Base-by-base conservation (phyloP, 2,113 vertebrate genomes). In the Prolemur simus region DNA sequence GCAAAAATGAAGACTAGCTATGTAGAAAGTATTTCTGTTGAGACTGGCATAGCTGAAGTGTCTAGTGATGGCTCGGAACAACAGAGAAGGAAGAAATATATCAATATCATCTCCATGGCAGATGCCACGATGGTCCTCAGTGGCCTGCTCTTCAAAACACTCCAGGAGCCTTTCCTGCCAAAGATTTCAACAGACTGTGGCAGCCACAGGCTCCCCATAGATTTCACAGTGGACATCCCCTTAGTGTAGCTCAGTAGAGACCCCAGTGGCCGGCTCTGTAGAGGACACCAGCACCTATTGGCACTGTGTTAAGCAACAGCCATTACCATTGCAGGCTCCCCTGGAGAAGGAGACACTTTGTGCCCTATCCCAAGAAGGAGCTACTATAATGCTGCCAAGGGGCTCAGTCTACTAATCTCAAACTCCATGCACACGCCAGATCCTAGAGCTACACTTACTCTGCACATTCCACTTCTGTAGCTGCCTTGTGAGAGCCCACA, bases 271-370 rank as follows among this genome's bases (percentile, higher is more conserved):
- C 20, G 10, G 2, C 27, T n/a, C 6, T 52, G 10, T 1, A 27
- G 52, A 87, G 42, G 34, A 71, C 18, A 54, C 52, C 52, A 18
- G 52, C 52, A 54, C 18, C 52, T 54, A 54, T 20, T 18, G 52
- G 52, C 52, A 52, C 42, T 15, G 54, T 52, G 29, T 9, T 39
- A 42, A 39, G 23, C 20, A 52, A 8, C 4, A 49, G 18, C 6
- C 21, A 52, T 10, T 0, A 0, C 52, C 78, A 20, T 7, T 37
- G 23, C 9, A 37, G 49, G 84, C 32, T 54, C 13, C 9, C 6
- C n/a, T 21, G 15, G 42, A 15, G 15, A 63, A 42, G 52, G 42
- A 63, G 45, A 73, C 1, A 1, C 6, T 34, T n/a, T 14, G 68
- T 81, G 20, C 54, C 18, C 29, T 32, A 52, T n/a, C 27, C 20